phyloP scores from a whole-genome alignment of 1,140 invertebrate species.

The Drosophila cardini region DNA sequence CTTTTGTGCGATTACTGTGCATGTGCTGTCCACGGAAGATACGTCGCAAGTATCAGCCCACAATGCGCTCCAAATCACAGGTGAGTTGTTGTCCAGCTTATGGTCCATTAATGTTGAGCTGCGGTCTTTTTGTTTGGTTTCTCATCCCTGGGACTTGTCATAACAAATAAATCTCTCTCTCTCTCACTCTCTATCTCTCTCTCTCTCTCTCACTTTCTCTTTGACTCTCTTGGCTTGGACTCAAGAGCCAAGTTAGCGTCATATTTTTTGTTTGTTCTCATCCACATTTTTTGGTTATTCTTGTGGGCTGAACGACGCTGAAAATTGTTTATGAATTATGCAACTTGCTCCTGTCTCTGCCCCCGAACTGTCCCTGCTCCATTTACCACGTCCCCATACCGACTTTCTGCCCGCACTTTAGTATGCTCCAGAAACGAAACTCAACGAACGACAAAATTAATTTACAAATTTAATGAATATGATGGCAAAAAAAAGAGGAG shows the following conservation, averaged over 20 bases:
- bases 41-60: constrained; percentile 90
- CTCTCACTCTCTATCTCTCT: constrained; percentile 1
- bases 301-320: constrained; percentile 32
- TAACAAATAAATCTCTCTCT: background rate
- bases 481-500: constrained; percentile 24
- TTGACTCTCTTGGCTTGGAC: background rate
- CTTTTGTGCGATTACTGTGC: constrained; percentile 92
- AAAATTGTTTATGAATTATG: constrained; percentile 62
- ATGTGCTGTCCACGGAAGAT: constrained; percentile 91
- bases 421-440: constrained; percentile 72
- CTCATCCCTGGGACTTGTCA: constrained; percentile 25
- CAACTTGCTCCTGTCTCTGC: background rate
- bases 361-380: no score
- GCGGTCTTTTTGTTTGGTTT: constrained; percentile 32
- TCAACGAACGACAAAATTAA: constrained; percentile 78
- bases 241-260: constrained; percentile 16
- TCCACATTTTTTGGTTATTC: constrained; percentile 25
- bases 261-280: constrained; percentile 26
- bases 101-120: constrained; percentile 17
- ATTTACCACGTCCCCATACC: background rate
- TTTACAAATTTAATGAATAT: constrained; percentile 76
- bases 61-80: constrained; percentile 92
- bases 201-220: constrained; percentile 7
- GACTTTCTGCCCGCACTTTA: constrained; percentile 28
- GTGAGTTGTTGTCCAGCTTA: constrained; percentile 85